A percentile compares a stretch with the other conserved stretches of the same genome.
Conservation (phyloP, 2,888 invertebrate genomes). For the Acanthosoma haemorrhoidale region DNA sequence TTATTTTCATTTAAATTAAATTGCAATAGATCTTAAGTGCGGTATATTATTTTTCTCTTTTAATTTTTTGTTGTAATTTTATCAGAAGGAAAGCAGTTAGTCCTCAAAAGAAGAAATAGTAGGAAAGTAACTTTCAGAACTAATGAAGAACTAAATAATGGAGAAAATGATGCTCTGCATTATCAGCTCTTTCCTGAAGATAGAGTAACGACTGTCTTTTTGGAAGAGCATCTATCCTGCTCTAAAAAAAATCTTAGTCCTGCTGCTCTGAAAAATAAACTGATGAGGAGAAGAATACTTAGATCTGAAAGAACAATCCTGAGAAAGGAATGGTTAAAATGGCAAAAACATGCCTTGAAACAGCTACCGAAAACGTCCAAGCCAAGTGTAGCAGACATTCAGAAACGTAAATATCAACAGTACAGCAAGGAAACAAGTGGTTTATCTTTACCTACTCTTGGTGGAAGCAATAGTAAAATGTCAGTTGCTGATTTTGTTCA, state of each 20-base stretch:
- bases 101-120: too few species aligned
- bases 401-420: not conserved
- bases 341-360: not conserved
- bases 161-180: not conserved
- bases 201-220: not conserved
- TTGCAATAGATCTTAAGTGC: not conserved
- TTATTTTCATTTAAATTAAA: not conserved
- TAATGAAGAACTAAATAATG: too few species aligned
- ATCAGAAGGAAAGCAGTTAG: too few species aligned
- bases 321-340: not conserved
- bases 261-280: not conserved
- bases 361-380: not conserved
- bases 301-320: not conserved
- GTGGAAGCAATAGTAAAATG: not conserved
- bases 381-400: not conserved
- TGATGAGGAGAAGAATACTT: not conserved
- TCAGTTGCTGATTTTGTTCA: not conserved
- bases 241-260: not conserved
- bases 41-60: not conserved
- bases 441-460: not conserved
- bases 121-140: too few species aligned
- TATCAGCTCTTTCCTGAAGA: slow-evolving; percentile 4
- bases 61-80: too few species aligned
- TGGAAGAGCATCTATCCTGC: not conserved
- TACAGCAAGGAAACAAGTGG: not conserved